These are phyloP conservation scores for Eublepharis macularius DNA, from an alignment of 2,113 vertebrate genomes.

Conservation along the genomic window DNA sequence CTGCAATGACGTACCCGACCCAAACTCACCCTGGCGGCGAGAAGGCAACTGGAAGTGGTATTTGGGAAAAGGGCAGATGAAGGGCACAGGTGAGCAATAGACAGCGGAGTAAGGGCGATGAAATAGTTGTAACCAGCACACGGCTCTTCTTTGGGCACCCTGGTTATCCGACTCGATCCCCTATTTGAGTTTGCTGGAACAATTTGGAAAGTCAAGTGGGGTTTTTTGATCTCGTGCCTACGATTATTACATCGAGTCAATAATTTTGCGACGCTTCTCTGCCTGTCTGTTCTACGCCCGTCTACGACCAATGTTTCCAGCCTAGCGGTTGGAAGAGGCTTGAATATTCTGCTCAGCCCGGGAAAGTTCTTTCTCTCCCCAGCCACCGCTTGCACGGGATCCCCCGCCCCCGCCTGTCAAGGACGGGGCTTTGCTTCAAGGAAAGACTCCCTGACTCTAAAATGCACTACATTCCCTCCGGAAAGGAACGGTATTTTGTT, in stretches of 20 bases:
- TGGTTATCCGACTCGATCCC: background rate
- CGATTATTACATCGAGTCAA: too few relatives aligned
- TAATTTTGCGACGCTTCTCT: background rate
- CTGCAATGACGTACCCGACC: background rate
- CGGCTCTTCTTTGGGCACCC: too few relatives aligned
- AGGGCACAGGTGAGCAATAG: background rate
- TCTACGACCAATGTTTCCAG: background rate
- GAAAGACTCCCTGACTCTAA: background rate
- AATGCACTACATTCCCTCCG: background rate
- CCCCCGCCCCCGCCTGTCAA: background rate
- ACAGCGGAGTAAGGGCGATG: background rate
- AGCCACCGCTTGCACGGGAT: background rate
- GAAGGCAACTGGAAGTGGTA: background rate
- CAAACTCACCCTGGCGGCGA: background rate
- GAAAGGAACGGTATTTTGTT: background rate
- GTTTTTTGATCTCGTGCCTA: background rate
- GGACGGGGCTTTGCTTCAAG: background rate
- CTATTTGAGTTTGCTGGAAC: background rate
- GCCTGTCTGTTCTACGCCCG: too few relatives aligned
- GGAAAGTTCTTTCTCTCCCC: background rate
- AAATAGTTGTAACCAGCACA: too few relatives aligned
- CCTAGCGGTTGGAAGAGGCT: background rate
- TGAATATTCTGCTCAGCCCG: background rate
- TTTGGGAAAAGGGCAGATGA: background rate
- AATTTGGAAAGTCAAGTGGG: background rate